phyloP scores from a whole-genome alignment of 2,113 vertebrate genomes.

The Tachuris rubrigastra region DNA sequence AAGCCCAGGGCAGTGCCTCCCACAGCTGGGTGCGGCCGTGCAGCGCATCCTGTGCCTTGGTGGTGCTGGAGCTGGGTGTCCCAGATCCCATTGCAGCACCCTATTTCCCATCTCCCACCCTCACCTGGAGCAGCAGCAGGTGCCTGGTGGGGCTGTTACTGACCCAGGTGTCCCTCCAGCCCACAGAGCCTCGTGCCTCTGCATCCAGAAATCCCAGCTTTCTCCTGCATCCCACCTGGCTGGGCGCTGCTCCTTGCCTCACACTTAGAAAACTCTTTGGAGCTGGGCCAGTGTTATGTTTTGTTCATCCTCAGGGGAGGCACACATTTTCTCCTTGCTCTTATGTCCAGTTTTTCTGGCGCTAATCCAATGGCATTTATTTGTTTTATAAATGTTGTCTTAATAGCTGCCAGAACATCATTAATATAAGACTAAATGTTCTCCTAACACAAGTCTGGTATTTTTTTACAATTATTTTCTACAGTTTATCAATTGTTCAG shows the following conservation, averaged over 20 bases:
- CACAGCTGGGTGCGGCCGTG: background rate
- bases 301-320: background rate
- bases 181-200: background rate
- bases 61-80: background rate
- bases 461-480: background rate
- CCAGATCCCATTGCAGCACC: background rate
- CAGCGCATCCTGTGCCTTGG: rapidly evolving
- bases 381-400: background rate
- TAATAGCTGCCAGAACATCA: background rate
- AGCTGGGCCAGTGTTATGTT: background rate
- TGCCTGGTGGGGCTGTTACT: background rate
- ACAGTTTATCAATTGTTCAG: background rate
- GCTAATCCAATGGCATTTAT: background rate
- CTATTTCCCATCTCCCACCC: background rate
- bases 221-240: background rate
- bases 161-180: background rate
- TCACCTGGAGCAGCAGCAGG: background rate
- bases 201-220: background rate
- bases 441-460: background rate
- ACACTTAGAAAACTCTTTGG: background rate
- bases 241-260: background rate
- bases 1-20: background rate
- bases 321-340: background rate
- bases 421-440: background rate
- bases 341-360: background rate